Evolutionary conservation across 2,113 vertebrate genomes (phyloP), one percentile per base, ranked within the genome.

Genomic region (Aplodontia rufa): DNA sequence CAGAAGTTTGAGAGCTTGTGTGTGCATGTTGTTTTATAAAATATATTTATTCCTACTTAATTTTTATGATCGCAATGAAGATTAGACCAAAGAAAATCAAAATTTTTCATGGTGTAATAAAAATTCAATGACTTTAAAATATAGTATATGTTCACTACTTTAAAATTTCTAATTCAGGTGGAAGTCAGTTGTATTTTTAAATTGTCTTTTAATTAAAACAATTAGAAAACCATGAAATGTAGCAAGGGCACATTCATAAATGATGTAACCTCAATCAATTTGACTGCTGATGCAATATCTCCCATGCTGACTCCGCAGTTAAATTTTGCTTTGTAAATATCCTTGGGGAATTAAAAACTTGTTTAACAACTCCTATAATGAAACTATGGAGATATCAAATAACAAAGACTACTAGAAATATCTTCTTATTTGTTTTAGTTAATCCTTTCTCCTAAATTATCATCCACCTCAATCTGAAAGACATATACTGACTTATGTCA

Each of bases 401-500:
- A 51, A 55, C 30, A 75, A 86, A 74, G 22, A n/a, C 53, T 37
- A n/a, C 5, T 2, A 62, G 10, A 5, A 79, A 51, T 62, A 66
- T 86, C 86, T 84, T 87, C 32, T 22, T 83, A 45, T 42, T 45
- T 62, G 69, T 92, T 95, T 55, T 74, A 87, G 69, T 90, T 37
- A 72, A n/a, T 58, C 40, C 35, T 20, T 72, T 80, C 13, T 87
- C 5, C 35, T 68, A 5, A 87, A 60, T 83, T 79, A 62, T 86
- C 68, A 35, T 32, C 32, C 7, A 22, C 1, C 30, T 26, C 4
- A 35, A 5, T 55, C 19, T 85, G 40, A 42, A 94, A 1, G 12
- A 32, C 81, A 58, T 78, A 14, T 22, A 42, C 26, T 82, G 6
- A 58, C 19, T 76, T 42, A 2, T 68, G 6, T 58, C 24, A 62